A percentile compares a stretch with the other conserved stretches of the same genome.
Conservation (phyloP, 2,113 vertebrate species). For the Gadus chalcogrammus region DNA sequence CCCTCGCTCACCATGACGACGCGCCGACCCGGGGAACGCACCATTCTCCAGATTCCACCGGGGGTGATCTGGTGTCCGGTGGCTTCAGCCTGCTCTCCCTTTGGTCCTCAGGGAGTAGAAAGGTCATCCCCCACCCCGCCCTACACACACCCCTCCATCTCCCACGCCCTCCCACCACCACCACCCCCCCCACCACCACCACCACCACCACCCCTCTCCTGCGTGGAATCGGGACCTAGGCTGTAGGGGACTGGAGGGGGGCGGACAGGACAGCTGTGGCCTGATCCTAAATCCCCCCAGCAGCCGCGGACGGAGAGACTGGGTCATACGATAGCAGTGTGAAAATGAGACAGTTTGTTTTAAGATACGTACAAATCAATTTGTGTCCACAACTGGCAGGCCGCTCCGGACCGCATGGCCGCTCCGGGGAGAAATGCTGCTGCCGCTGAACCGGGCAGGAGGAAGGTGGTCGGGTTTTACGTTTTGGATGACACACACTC, state of each 20-base stretch:
- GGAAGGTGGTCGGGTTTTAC: no score
- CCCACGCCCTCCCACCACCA: neutral
- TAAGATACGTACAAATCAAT: conserved; percentile 52
- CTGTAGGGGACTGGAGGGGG: no score
- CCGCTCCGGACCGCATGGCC: conserved; percentile 13
- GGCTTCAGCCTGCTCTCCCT: conserved; percentile 41
- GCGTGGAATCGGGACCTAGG: no score
- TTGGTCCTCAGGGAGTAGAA: conserved; percentile 47
- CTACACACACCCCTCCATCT: neutral
- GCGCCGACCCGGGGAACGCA: conserved; percentile 46
- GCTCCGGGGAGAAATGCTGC: no score
- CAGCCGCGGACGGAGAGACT: conserved; percentile 47
- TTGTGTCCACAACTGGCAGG: conserved; percentile 15
- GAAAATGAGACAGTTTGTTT: conserved; percentile 62
- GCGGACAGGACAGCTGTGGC: conserved; percentile 59
- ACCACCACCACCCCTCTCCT: no score
- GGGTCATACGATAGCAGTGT: conserved; percentile 66
- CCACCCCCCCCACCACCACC: no score
- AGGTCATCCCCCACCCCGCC: conserved; percentile 58
- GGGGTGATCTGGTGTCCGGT: conserved; percentile 67
- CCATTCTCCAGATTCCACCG: conserved; percentile 75
- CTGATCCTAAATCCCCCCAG: conserved; percentile 63
- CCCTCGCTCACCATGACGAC: conserved; percentile 13
- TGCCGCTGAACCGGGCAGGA: no score
- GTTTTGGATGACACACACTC: no score